Base-by-base conservation (phyloP, 2,888 invertebrate genomes). In the Micropterix aruncella region DNA sequence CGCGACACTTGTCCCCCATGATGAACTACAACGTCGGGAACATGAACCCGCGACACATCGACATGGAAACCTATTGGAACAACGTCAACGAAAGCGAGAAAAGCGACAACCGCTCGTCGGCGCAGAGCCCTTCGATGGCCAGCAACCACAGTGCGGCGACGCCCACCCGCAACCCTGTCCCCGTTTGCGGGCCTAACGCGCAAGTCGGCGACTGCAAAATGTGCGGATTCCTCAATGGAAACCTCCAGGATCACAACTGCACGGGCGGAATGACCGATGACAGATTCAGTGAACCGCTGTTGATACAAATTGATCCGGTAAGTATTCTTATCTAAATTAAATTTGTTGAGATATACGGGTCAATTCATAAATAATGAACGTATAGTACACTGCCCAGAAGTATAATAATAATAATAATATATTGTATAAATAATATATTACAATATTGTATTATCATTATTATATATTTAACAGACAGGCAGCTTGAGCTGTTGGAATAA, bases 271-370 rank as follows among this genome's bases (percentile, higher is more conserved):
- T 62, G 12, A 43, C 49, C 5, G 63, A 69, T 50, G 53, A 62
- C 15, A 58, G 62, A 56, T 65, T 73, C 59, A 60, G 64, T 52
- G 66, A 63, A 44, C 77, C 77, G 17, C 66, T 84, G 51, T 68
- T 73, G 48, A 70, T 85, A 47, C 76, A 81, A 55, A 76, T 84
- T 47, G 82, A 83, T 64, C 76, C 79, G 56, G 85, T 84, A 70
- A 71, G 73, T 73, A 57, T 42, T 46, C 27, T 18, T 44, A 39
- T 12, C 41, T 27, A 18, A 40, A 45, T 45, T 42, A n/a, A n/a
- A n/a, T n/a, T n/a, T n/a, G n/a, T n/a, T n/a, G n/a, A n/a, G n/a
- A n/a, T n/a, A n/a, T n/a, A n/a, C n/a, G n/a, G n/a, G n/a, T n/a
- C n/a, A n/a, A n/a, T n/a, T n/a, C n/a, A n/a, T n/a, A n/a, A n/a